These are phyloP conservation scores for Ophiodon elongatus DNA, from an alignment of 2,113 vertebrate species.

Conservation along the genomic window DNA sequence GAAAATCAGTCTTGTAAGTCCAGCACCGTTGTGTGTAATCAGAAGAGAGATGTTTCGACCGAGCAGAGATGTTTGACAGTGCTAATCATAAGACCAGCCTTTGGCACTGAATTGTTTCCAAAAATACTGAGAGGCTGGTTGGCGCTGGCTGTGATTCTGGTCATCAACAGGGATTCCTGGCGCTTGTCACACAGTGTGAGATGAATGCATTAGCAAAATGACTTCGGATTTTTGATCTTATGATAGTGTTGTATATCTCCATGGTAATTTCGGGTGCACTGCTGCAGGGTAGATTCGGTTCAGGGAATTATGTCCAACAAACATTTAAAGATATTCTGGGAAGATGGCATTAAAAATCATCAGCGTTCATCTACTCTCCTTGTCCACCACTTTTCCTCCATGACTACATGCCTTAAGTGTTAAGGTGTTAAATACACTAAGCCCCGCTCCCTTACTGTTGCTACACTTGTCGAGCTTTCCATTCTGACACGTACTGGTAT, in stretches of 20 bases:
- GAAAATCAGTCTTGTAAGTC: slow-evolving; percentile 1
- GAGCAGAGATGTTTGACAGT: neutral
- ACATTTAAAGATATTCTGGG: neutral
- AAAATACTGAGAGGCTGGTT: neutral
- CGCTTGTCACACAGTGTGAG: neutral
- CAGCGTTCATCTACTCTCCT: neutral
- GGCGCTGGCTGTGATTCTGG: neutral
- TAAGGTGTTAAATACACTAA: neutral
- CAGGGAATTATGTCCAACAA: neutral
- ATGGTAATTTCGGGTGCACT: neutral
- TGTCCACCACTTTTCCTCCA: neutral
- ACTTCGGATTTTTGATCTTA: neutral
- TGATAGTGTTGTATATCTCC: neutral
- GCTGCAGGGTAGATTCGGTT: neutral
- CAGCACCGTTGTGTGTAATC: neutral
- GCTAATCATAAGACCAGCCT: slow-evolving; percentile 4
- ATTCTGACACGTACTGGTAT: neutral
- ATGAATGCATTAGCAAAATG: neutral
- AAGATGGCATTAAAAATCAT: neutral
- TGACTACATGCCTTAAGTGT: neutral
- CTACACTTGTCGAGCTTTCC: neutral
- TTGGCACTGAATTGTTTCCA: neutral
- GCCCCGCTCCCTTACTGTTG: neutral
- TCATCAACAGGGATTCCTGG: slow-evolving; percentile 1
- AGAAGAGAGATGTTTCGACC: neutral